Percentiles rank a stretch among this genome's conserved stretches.
Conservation (phyloP, 2,113 vertebrate species). For the Pluvianellus socialis region DNA sequence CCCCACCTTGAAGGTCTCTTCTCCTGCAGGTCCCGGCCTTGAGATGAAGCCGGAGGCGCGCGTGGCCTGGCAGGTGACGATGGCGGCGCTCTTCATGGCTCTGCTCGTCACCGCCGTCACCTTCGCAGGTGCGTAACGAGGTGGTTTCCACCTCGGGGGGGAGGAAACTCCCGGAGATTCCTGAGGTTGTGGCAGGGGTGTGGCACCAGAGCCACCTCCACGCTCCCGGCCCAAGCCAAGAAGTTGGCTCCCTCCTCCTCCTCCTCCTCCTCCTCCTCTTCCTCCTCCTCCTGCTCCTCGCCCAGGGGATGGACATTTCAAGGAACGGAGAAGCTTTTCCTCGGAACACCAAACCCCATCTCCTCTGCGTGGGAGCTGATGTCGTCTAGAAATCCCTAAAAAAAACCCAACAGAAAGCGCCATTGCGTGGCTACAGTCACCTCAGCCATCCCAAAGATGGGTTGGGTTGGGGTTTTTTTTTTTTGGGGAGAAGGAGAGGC, state of each 20-base stretch:
- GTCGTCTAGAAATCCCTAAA: background rate
- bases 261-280: too few species aligned
- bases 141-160: accelerated
- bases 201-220: too few species aligned
- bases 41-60: background rate
- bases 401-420: background rate
- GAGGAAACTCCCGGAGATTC: background rate
- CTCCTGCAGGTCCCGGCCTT: background rate
- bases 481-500: background rate
- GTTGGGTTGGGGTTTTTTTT: too few species aligned
- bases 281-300: background rate
- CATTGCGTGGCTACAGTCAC: background rate
- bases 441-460: background rate
- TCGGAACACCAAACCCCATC: background rate
- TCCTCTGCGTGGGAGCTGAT: background rate
- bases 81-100: background rate
- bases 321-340: background rate
- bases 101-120: background rate
- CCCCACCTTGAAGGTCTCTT: background rate
- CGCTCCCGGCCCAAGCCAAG: background rate
- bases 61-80: background rate
- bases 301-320: accelerated
- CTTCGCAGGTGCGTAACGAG: background rate
- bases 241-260: too few species aligned
- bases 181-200: background rate